Evolutionary conservation across 2,797 vertebrate genomes (phyloP), one percentile per base, ranked within the genome.

Genomic region (Chaenodraco wilsoni): DNA sequence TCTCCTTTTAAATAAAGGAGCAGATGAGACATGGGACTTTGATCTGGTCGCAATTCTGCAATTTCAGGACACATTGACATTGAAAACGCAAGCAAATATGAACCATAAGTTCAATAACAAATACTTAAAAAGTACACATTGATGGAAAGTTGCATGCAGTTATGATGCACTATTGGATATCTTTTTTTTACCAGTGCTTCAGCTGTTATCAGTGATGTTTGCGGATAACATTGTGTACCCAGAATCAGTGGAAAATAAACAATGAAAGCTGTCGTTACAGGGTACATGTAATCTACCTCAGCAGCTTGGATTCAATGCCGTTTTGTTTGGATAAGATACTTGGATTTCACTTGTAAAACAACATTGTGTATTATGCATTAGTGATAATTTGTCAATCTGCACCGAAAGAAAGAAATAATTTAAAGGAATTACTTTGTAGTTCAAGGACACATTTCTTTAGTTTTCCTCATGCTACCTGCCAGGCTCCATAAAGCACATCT

Each of bases 131-230:
- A 14, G 9, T 13, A 9, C 59, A 21, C 19, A 63, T 27, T 3
- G 3, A 14, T 3, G 16, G 21, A 33, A 41, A 11, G 14, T 51
- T 63, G 56, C 16, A n/a, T 62, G n/a, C 15, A 23, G 13, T 50
- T 49, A 48, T 52, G 41, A 74, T 70, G 61, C 54, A 63, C 21
- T n/a, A 12, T 57, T 55, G 69, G 56, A 23, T 44, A 21, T 17
- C 31, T 51, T 15, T 49, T 51, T 56, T 69, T 33, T 31, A 45
- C 13, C 37, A 9, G 0, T 2, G 43, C 48, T 72, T 44, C 12
- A 27, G 56, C 64, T 21, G 40, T 65, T 69, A 65, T 82, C 73
- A 64, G 64, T 40, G 58, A 72, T 33, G 40, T 12, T 68, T 49
- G 54, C 66, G 8, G 40, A 67, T 13, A 52, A 41, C 58, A 17